Base-by-base conservation (phyloP, 2,797 vertebrate species). In the Nyctalus aviator region DNA sequence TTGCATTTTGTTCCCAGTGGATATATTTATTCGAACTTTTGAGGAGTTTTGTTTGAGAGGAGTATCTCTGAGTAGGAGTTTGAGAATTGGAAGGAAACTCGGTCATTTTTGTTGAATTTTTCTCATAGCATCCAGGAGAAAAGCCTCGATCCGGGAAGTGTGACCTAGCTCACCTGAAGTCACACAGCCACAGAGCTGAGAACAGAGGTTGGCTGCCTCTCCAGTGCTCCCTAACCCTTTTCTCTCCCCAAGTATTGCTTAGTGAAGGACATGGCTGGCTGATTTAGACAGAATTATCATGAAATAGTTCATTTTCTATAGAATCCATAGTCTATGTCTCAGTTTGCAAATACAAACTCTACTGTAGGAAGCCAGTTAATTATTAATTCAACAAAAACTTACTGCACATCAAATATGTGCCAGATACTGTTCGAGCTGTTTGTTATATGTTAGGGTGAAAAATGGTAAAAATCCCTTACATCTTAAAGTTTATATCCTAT, bases 11-110 rank as follows among this genome's bases (percentile, higher is more conserved):
- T 8, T 85, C 44, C 37, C 50, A 66, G 64, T 81, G 57, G 73
- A 85, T 75, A 46, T 50, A 91, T 93, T 94, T 88, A 84, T 88
- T 94, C 32, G 86, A 93, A 95, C 35, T 55, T 84, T 68, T 91
- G 78, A 25, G 5, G 73, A 57, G 13, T 76, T 32, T 66, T 27
- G 71, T 37, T 82, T 78, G 35, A 89, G 69, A 78, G 8, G 15
- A 85, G 41, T 59, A 44, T 5, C 9, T 86, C 35, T 78, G 32
- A 85, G 64, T 69, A 30, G 12, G 72, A 44, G 55, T 92, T 78
- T 76, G 75, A 64, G 18, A 48, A 92, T 53, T 23, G 30, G 30
- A 94, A 84, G 17, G 6, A 35, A 92, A 90, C 1, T 78, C 37
- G 48, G 14, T 66, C 44, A 77, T 64, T 32, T 44, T 69, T 72